A percentile compares a stretch with the other conserved stretches of the same genome.
Evolutionary conservation across 2,113 vertebrate genomes (phyloP).

Genomic region (Phyllopteryx taeniolatus): DNA sequence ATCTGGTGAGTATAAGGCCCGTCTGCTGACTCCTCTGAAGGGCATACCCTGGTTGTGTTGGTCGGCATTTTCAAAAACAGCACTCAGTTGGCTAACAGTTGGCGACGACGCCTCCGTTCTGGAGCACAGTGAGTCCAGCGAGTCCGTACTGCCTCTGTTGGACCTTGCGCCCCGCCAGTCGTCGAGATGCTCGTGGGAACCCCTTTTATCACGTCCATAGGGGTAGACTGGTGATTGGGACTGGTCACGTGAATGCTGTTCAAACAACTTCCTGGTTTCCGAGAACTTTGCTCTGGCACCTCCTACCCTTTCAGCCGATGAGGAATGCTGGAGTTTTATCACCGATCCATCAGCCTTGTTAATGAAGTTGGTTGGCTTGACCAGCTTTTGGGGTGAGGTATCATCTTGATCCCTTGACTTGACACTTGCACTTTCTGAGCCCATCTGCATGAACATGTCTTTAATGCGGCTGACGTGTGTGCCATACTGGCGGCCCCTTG

Average conservation of each 20-base stretch:
- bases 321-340: slow-evolving; percentile 82
- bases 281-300: slow-evolving; percentile 87
- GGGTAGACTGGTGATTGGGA: slow-evolving; percentile 84
- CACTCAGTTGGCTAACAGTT: slow-evolving; percentile 94
- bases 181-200: slow-evolving; percentile 82
- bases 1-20: slow-evolving; percentile 77
- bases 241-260: slow-evolving; percentile 81
- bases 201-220: slow-evolving; percentile 81
- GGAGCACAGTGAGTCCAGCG: slow-evolving; percentile 93
- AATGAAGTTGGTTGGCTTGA: slow-evolving; percentile 86
- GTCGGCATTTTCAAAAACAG: slow-evolving; percentile 90
- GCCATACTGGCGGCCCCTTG: slow-evolving; percentile 91
- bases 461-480: slow-evolving; percentile 97
- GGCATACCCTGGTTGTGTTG: slow-evolving; percentile 54
- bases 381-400: slow-evolving; percentile 81
- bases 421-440: slow-evolving; percentile 74
- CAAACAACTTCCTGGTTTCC: slow-evolving; percentile 92
- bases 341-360: slow-evolving; percentile 86
- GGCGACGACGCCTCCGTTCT: slow-evolving; percentile 91
- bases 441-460: slow-evolving; percentile 99
- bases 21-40: slow-evolving; percentile 71
- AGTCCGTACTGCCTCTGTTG: slow-evolving; percentile 91
- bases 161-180: slow-evolving; percentile 86
- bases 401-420: slow-evolving; percentile 75
- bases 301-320: slow-evolving; percentile 82